These are phyloP conservation scores for Sialis lutaria DNA, from an alignment of 2,888 invertebrate species.

Conservation along the genomic window DNA sequence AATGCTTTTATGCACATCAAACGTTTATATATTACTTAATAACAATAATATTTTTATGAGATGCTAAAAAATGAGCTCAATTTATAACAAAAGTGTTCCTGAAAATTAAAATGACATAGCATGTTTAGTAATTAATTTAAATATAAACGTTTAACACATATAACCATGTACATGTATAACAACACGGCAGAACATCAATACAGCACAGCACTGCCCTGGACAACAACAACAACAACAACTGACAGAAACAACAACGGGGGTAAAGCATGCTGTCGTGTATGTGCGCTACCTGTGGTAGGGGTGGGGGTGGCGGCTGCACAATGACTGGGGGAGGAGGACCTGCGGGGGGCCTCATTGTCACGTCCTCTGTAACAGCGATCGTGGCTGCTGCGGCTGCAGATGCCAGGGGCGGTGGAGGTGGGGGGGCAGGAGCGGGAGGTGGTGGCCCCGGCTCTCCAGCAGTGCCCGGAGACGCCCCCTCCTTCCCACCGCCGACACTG, in stretches of 20 bases:
- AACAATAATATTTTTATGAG: no score
- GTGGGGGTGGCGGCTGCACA: slow-evolving; percentile 10
- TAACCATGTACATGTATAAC: no score
- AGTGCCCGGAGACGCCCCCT: slow-evolving; percentile 17
- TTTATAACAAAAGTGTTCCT: no score
- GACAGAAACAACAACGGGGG: not conserved
- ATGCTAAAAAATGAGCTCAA: no score
- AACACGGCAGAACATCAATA: no score
- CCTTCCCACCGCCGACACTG: not conserved
- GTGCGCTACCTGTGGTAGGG: slow-evolving; percentile 10
- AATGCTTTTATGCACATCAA: no score
- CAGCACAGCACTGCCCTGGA: no score
- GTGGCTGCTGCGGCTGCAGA: slow-evolving; percentile 13
- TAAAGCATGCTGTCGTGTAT: not conserved
- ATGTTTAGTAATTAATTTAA: no score
- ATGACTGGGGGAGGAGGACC: slow-evolving; percentile 9
- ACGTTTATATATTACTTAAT: no score
- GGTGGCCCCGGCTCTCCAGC: slow-evolving; percentile 13
- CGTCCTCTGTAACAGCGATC: slow-evolving; percentile 16
- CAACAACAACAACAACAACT: not conserved
- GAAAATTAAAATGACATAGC: no score
- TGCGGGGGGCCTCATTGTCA: not conserved
- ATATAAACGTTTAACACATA: no score
- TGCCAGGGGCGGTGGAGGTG: slow-evolving; percentile 9
- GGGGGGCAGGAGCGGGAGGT: slow-evolving; percentile 5